Evolutionary conservation across 2,888 invertebrate species (phyloP).

Genomic region (Dynastes hyllus): DNA sequence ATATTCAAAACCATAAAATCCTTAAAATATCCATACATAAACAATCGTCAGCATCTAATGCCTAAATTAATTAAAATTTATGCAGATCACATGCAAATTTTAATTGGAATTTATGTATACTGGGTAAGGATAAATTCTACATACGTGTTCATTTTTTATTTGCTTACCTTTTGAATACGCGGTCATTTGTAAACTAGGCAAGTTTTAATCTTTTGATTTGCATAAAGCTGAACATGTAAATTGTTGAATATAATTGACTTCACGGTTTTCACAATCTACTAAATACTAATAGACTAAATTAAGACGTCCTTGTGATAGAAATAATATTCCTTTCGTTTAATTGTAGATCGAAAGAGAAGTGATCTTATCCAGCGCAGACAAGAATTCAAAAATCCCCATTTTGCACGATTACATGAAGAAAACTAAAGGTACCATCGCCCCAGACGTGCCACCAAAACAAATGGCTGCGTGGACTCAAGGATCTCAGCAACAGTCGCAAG

Average conservation of each 20-base stretch:
- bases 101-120: conserved; percentile 15
- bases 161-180: not conserved
- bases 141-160: not conserved
- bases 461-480: conserved; percentile 81
- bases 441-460: conserved; percentile 84
- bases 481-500: conserved; percentile 61
- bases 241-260: too few species aligned
- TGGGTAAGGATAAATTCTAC: not conserved
- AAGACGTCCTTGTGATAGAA: too few species aligned
- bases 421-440: conserved; percentile 79
- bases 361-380: conserved; percentile 82
- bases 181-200: not conserved
- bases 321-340: not conserved
- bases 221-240: too few species aligned
- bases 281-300: too few species aligned
- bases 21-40: not conserved
- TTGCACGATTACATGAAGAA: conserved; percentile 82
- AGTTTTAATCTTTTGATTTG: too few species aligned
- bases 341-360: conserved; percentile 86
- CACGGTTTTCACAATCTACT: too few species aligned
- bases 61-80: conserved; percentile 18
- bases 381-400: conserved; percentile 85
- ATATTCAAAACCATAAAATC: too few species aligned
- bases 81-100: not conserved
- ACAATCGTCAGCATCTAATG: not conserved